Base-by-base conservation (phyloP, 2,888 invertebrate genomes). In the Eutolmus rufibarbis region DNA sequence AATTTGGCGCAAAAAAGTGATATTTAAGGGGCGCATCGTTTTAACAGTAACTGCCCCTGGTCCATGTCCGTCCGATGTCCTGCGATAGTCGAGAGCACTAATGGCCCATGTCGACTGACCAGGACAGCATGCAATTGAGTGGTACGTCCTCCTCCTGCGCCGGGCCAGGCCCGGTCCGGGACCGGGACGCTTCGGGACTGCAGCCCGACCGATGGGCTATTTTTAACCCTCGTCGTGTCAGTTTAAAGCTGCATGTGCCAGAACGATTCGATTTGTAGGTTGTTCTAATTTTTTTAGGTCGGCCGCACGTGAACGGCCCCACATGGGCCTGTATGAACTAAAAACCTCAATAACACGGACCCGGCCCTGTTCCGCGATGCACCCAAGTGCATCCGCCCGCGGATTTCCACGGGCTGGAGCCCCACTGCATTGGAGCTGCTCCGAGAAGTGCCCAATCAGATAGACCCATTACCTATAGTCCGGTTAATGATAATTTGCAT, bases 21-120 rank as follows among this genome's bases (percentile, higher is more conserved):
- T 74, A 74, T 85, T 74, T 85, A 85, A 85, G 74, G 46, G 85
- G 85, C 85, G 85, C 85, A 85, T 74, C 74, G 74, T 74, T 85
- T 74, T 74, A 74, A 85, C 74, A 85, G 85, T 85, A 85, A 85
- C 85, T 74, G 74, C 85, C 85, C 84, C 85, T 46, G 46, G 74
- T 28, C 28, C 85, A 74, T 74, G 85, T 85, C 85, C 57, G 46
- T 43, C 51, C 66, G 19, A 74, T 85, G 85, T 74, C 74, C 74
- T 85, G 43, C 74, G 85, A 85, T 74, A 74, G 74, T 85, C 74
- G 74, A 46, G 74, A 85, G 85, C 74, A 85, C 85, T 85, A 85
- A 85, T 85, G 85, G 85, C 23, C 85, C 85, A 85, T 85, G 85
- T 85, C 85, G 74, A 74, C 34, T 85, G 85, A 74, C 85, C 85